These are phyloP conservation scores for Darevskia nairensis DNA, from an alignment of 2,797 vertebrate genomes.

Conservation along the genomic window DNA sequence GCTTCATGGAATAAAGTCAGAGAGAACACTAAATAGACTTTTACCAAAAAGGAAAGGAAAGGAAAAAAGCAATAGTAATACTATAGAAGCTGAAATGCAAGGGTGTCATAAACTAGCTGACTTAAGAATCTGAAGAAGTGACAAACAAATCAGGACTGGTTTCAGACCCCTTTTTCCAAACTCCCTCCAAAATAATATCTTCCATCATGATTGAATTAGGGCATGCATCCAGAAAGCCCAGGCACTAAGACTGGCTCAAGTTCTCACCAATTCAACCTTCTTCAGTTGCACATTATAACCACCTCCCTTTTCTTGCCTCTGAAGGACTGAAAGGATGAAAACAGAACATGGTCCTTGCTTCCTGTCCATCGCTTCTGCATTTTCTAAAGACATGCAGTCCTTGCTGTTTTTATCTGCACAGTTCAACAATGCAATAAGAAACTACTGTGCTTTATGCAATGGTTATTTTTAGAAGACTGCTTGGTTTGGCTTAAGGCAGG, in stretches of 20 bases:
- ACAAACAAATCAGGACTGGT: background rate
- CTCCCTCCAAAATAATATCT: background rate
- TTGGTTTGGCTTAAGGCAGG: constrained; percentile 22
- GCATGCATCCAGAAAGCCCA: background rate
- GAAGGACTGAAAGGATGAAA: background rate
- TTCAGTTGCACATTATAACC: background rate
- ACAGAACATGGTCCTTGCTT: background rate
- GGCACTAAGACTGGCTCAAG: background rate
- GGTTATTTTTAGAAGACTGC: constrained; percentile 26
- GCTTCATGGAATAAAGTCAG: background rate
- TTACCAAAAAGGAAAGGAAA: background rate
- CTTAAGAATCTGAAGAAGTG: background rate
- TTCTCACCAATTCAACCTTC: background rate
- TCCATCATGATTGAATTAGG: background rate
- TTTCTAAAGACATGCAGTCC: background rate
- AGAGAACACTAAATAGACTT: background rate
- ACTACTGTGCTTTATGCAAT: background rate
- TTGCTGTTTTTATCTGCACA: background rate
- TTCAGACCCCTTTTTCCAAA: background rate
- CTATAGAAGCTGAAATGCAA: background rate
- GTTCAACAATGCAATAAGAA: constrained; percentile 6
- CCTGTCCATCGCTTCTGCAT: background rate
- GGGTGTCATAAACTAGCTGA: background rate
- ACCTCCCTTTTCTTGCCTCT: background rate
- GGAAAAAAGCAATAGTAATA: background rate